Evolutionary conservation across 2,113 vertebrate species (phyloP).

Genomic region (Nothoprocta perdicaria): DNA sequence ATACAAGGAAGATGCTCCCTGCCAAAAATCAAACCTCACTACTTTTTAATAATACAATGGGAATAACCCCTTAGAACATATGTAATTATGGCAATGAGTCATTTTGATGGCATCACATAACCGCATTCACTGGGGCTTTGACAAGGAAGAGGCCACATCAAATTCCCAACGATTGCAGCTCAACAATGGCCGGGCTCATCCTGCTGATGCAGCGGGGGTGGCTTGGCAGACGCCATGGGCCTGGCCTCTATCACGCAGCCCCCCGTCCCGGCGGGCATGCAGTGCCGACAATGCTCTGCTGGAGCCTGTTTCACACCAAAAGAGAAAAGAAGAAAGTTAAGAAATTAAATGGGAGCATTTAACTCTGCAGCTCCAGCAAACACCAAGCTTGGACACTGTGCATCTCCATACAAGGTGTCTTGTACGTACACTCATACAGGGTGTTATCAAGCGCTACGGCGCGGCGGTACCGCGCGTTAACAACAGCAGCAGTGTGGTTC

Average conservation of each 20-base stretch:
- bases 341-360: rapidly evolving
- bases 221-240: rapidly evolving
- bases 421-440: no score
- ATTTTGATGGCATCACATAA: constrained; percentile 29
- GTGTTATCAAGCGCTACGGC: not conserved
- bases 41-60: constrained; percentile 64
- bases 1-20: constrained; percentile 36
- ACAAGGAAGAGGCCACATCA: constrained; percentile 32
- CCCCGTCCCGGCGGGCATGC: rapidly evolving
- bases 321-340: not conserved
- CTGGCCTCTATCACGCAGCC: not conserved
- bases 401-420: not conserved
- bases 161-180: not conserved
- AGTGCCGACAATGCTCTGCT: not conserved
- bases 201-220: not conserved
- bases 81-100: constrained; percentile 69
- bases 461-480: not conserved
- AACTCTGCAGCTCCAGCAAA: not conserved
- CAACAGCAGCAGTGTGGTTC: not conserved
- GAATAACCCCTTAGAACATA: constrained; percentile 63
- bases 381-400: not conserved
- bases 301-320: not conserved
- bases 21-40: constrained; percentile 59
- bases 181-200: not conserved
- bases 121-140: not conserved